Conservation (phyloP, 2,888 invertebrate species). For the Ashinkailepas kermadecensis region DNA sequence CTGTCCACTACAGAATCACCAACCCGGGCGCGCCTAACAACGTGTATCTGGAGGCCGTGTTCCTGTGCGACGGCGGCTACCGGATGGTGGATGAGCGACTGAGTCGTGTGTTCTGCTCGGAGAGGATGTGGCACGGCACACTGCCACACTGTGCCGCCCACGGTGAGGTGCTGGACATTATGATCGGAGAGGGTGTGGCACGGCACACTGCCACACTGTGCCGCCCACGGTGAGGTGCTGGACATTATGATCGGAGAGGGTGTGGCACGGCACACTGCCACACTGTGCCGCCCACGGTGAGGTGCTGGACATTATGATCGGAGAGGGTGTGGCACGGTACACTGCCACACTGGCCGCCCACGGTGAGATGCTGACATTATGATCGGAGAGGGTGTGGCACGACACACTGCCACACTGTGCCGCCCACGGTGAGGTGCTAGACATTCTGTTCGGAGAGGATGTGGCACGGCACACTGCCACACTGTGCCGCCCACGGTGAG, state of each 20-base stretch:
- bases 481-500: slow-evolving; percentile 41
- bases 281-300: background rate
- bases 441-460: slow-evolving; percentile 51
- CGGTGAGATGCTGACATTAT: no score
- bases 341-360: no score
- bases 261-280: slow-evolving; percentile 49
- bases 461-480: slow-evolving; percentile 53
- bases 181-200: slow-evolving; percentile 53
- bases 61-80: slow-evolving; percentile 50
- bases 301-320: no score
- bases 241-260: slow-evolving; percentile 49
- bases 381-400: no score
- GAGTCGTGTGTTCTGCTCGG: slow-evolving; percentile 52
- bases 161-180: slow-evolving; percentile 38
- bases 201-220: slow-evolving; percentile 50
- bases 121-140: slow-evolving; percentile 51
- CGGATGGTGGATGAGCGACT: slow-evolving; percentile 45
- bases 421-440: slow-evolving; percentile 33
- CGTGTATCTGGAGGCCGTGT: slow-evolving; percentile 52
- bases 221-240: slow-evolving; percentile 32
- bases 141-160: slow-evolving; percentile 46
- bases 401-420: slow-evolving; percentile 49
- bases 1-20: slow-evolving; percentile 29
- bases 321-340: no score
- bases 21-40: slow-evolving; percentile 41